These are phyloP conservation scores for Bucorvus abyssinicus DNA, from an alignment of 2,797 vertebrate genomes.

Conservation along the genomic window DNA sequence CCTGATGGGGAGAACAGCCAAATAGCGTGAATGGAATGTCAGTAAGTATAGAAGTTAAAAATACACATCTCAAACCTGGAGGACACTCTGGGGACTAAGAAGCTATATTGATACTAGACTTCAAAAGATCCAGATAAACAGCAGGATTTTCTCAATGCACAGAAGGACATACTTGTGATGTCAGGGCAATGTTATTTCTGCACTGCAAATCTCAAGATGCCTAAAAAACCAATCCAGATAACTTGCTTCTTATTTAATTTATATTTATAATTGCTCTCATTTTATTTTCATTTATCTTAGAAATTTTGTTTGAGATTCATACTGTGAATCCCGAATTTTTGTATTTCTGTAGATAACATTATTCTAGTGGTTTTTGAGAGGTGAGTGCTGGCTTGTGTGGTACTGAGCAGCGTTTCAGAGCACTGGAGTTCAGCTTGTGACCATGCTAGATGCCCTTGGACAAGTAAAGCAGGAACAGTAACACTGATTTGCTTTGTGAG, in stretches of 20 bases:
- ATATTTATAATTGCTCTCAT: neutral
- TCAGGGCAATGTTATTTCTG: constrained; percentile 49
- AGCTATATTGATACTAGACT: constrained; percentile 59
- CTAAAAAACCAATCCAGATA: neutral
- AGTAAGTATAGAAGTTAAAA: constrained; percentile 50
- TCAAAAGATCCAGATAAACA: constrained; percentile 64
- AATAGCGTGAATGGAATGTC: constrained; percentile 39
- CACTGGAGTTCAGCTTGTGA: neutral
- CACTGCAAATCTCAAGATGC: neutral
- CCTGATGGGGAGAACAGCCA: neutral
- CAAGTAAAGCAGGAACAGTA: neutral
- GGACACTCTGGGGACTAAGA: constrained; percentile 31
- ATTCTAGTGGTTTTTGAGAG: neutral
- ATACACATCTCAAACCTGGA: constrained; percentile 45
- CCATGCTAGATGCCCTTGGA: neutral
- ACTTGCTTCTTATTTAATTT: neutral
- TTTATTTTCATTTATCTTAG: neutral
- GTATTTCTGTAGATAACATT: neutral
- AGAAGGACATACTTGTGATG: constrained; percentile 43
- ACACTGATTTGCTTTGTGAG: neutral
- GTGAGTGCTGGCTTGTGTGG: neutral
- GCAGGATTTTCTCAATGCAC: constrained; percentile 39
- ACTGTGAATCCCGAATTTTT: neutral
- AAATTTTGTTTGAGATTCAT: neutral
- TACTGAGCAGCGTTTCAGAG: neutral